These are phyloP conservation scores for Amblyjoppa proteus DNA, from an alignment of 2,888 invertebrate genomes.

Conservation along the genomic window DNA sequence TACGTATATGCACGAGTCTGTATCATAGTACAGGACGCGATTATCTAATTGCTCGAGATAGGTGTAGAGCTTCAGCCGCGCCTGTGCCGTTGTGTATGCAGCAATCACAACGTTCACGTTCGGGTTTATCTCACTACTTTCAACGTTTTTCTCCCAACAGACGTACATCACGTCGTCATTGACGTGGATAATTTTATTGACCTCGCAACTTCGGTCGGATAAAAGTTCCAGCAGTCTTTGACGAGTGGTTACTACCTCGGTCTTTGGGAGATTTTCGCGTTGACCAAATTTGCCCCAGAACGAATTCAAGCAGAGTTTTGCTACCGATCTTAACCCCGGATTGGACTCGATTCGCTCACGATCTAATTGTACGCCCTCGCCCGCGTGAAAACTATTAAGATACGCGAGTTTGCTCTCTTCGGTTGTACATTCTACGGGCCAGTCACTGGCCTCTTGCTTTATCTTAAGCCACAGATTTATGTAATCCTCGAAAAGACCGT, in stretches of 20 bases:
- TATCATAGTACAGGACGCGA: no score
- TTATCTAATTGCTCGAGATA: no score
- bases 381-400: constrained; percentile 43
- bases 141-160: constrained; percentile 38
- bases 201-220: constrained; percentile 60
- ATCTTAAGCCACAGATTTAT: constrained; percentile 75
- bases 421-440: constrained; percentile 63
- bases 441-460: constrained; percentile 73
- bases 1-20: no score
- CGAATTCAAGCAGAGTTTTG: constrained; percentile 75
- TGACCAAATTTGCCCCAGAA: constrained; percentile 77
- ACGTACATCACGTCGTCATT: constrained; percentile 68
- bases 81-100: constrained; percentile 64
- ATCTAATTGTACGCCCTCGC: constrained; percentile 71
- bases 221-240: constrained; percentile 55
- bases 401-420: constrained; percentile 5
- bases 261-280: constrained; percentile 68
- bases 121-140: constrained; percentile 77
- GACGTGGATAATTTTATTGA: constrained; percentile 63
- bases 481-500: constrained; percentile 73
- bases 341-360: constrained; percentile 69
- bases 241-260: constrained; percentile 62
- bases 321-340: constrained; percentile 71
- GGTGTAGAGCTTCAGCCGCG: constrained; percentile 78
- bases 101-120: not conserved